Evolutionary conservation across 1,140 invertebrate genomes (phyloP).

Genomic region (Drosophila lacertosa): DNA sequence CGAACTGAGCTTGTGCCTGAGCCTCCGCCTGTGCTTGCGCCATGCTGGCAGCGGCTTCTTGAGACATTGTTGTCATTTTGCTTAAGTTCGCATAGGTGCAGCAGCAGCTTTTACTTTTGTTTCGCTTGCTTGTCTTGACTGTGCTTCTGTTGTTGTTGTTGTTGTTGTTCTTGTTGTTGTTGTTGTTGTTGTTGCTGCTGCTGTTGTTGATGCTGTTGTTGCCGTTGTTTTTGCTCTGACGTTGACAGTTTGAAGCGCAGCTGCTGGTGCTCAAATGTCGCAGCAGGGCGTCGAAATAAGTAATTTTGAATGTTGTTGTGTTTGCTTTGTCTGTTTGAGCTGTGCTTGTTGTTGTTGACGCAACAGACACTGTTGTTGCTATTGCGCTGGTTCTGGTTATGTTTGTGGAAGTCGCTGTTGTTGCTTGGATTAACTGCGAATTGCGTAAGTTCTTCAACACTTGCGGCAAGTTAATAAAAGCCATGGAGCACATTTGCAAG

Average conservation of each 20-base stretch:
- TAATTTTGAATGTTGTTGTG: slow-evolving; percentile 28
- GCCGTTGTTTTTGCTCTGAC: neutral
- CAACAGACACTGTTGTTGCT: slow-evolving; percentile 3
- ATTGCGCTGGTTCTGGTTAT: slow-evolving; percentile 1
- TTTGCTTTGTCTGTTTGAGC: slow-evolving; percentile 36
- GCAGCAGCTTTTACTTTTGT: slow-evolving; percentile 26
- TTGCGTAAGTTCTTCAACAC: slow-evolving; percentile 58
- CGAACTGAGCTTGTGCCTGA: slow-evolving; percentile 42
- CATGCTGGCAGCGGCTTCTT: slow-evolving; percentile 37
- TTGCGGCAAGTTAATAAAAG: slow-evolving; percentile 41
- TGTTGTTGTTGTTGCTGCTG: neutral
- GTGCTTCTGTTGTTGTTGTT: too few relatives aligned
- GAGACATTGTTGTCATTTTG: slow-evolving; percentile 45
- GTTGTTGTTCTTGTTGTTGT: neutral
- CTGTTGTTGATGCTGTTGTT: neutral
- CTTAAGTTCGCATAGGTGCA: slow-evolving; percentile 58
- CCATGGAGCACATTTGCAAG: slow-evolving; percentile 24
- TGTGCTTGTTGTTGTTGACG: slow-evolving; percentile 36
- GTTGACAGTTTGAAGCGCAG: slow-evolving; percentile 4
- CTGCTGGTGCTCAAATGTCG: slow-evolving; percentile 19
- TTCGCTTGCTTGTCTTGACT: neutral
- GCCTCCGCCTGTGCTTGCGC: slow-evolving; percentile 12
- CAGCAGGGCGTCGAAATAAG: slow-evolving; percentile 23
- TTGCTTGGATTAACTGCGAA: slow-evolving; percentile 55
- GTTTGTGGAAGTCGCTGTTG: slow-evolving; percentile 9